phyloP scores from a whole-genome alignment of 1,140 invertebrate genomes.

The Aphelenchoides fujianensis region DNA sequence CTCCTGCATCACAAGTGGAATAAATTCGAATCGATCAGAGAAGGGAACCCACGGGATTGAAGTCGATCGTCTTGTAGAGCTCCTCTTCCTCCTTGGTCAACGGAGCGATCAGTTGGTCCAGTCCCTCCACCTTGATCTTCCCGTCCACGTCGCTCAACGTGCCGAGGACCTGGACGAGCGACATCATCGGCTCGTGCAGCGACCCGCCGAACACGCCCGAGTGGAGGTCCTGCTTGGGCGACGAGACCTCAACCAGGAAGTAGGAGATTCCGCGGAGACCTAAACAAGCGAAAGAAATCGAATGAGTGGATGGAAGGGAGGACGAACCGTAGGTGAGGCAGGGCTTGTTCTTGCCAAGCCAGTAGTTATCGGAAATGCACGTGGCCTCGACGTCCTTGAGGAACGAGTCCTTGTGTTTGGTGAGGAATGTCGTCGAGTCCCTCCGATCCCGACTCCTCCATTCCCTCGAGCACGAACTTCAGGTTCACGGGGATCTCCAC shows the following conservation, averaged over 20 bases:
- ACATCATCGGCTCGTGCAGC: conserved; percentile 79
- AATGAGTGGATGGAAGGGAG: conserved; percentile 75
- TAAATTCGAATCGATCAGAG: conserved; percentile 14
- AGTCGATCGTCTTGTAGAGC: conserved; percentile 82
- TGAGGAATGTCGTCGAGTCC: conserved; percentile 84
- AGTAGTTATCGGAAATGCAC: conserved; percentile 98
- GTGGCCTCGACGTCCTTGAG: conserved; percentile 78
- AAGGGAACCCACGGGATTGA: conserved; percentile 72
- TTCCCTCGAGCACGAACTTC: conserved; percentile 95
- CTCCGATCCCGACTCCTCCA: conserved; percentile 95
- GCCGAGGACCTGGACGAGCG: conserved; percentile 79
- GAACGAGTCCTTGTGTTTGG: conserved; percentile 74
- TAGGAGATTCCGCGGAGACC: conserved; percentile 77
- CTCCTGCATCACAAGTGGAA: conserved; percentile 61
- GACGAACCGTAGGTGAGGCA: conserved; percentile 96
- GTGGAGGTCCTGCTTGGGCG: conserved; percentile 86
- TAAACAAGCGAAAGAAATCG: too few species aligned
- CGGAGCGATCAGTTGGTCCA: conserved; percentile 76
- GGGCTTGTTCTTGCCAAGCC: conserved; percentile 91
- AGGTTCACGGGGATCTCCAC: conserved; percentile 81
- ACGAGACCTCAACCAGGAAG: conserved; percentile 82
- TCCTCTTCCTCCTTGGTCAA: conserved; percentile 73
- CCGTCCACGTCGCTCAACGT: conserved; percentile 79
- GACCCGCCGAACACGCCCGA: conserved; percentile 90
- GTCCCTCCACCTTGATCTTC: conserved; percentile 76